These are phyloP conservation scores for Falco punctatus DNA, from an alignment of 2,113 vertebrate species.

Conservation along the genomic window DNA sequence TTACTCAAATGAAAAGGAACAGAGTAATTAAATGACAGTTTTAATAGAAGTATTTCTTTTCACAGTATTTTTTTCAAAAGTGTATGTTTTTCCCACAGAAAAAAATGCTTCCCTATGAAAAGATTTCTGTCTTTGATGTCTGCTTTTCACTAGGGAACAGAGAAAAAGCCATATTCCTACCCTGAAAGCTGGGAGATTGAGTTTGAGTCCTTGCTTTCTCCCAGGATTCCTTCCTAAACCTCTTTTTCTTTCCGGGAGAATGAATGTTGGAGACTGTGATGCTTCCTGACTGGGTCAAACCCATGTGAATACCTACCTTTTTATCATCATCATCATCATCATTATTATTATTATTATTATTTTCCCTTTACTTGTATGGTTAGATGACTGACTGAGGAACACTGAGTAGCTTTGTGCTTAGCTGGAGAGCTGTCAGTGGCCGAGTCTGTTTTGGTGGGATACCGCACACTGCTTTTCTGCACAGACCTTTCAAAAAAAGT, in stretches of 20 bases:
- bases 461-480: neutral
- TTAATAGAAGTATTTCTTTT: neutral
- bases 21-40: neutral
- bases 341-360: neutral
- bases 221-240: neutral
- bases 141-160: neutral
- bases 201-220: neutral
- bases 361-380: neutral
- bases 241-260: neutral
- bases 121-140: neutral
- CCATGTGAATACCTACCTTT: neutral
- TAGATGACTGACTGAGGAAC: neutral
- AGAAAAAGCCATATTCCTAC: neutral
- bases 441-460: neutral
- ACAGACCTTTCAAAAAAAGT: neutral
- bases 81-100: neutral
- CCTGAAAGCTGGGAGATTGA: neutral
- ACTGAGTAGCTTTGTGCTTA: neutral
- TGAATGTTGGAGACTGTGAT: neutral
- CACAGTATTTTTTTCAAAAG: neutral
- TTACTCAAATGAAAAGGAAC: neutral
- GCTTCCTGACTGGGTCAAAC: neutral
- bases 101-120: neutral
- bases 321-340: no score
- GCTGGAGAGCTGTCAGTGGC: neutral